Evolutionary conservation across 2,113 vertebrate genomes (phyloP).

Genomic region (Otolemur garnettii): DNA sequence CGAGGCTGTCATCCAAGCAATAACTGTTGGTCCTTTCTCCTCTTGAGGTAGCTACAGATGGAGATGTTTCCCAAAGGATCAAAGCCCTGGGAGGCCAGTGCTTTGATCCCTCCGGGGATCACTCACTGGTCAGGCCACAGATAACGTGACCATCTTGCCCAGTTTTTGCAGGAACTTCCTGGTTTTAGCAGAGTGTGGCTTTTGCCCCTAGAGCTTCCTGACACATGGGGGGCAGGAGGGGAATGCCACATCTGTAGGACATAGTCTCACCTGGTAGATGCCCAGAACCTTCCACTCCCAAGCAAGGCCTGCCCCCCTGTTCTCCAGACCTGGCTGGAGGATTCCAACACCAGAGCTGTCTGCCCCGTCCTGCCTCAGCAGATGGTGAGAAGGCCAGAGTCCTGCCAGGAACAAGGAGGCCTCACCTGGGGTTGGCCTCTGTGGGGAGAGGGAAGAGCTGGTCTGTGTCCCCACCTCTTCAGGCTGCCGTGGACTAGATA

Average conservation of each 20-base stretch:
- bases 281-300: not conserved
- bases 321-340: not conserved
- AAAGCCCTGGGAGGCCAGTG: rapidly evolving
- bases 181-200: not conserved
- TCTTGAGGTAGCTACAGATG: rapidly evolving
- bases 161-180: rapidly evolving
- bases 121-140: not conserved
- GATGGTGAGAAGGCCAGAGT: not conserved
- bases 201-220: not conserved
- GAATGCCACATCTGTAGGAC: not conserved
- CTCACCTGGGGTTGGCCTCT: not conserved
- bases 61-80: rapidly evolving
- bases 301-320: too few species aligned
- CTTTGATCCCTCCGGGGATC: not conserved
- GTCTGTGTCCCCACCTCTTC: not conserved
- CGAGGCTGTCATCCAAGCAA: rapidly evolving
- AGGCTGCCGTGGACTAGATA: too few species aligned
- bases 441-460: not conserved
- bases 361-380: too few species aligned
- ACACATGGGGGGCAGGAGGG: not conserved
- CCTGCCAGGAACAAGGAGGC: not conserved
- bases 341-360: not conserved
- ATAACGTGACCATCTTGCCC: rapidly evolving
- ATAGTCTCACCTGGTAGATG: too few species aligned
- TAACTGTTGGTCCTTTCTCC: rapidly evolving